Conservation (phyloP, 2,797 vertebrate species). For the Gallinago stenura region DNA sequence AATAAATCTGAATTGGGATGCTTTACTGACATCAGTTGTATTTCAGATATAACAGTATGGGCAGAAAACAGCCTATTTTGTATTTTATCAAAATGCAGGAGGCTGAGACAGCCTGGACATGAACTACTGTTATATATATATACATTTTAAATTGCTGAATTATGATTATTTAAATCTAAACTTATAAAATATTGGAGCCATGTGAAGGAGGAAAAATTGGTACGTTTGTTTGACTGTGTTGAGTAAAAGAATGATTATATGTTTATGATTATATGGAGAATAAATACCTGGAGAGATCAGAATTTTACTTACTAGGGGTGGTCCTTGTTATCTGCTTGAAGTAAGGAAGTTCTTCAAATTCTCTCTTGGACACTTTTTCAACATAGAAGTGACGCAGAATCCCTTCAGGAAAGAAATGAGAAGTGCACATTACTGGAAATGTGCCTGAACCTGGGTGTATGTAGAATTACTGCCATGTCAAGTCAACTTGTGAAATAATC, state of each 20-base stretch:
- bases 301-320: constrained; percentile 81
- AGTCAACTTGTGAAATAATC: neutral
- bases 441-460: neutral
- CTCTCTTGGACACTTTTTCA: constrained; percentile 81
- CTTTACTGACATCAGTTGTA: neutral
- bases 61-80: neutral
- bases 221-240: neutral
- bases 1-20: neutral
- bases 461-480: neutral
- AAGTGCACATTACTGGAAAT: neutral
- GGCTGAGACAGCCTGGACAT: neutral
- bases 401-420: constrained; percentile 68
- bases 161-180: neutral
- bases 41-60: neutral
- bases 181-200: neutral
- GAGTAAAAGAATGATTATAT: neutral
- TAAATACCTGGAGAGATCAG: neutral
- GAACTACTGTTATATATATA: neutral
- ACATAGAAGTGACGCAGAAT: constrained; percentile 79
- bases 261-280: neutral
- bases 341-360: constrained; percentile 82
- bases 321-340: constrained; percentile 84
- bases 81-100: neutral
- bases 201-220: neutral
- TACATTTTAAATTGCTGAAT: neutral